These are phyloP conservation scores for Triplophysa dalaica DNA, from an alignment of 2,113 vertebrate genomes.

Conservation along the genomic window DNA sequence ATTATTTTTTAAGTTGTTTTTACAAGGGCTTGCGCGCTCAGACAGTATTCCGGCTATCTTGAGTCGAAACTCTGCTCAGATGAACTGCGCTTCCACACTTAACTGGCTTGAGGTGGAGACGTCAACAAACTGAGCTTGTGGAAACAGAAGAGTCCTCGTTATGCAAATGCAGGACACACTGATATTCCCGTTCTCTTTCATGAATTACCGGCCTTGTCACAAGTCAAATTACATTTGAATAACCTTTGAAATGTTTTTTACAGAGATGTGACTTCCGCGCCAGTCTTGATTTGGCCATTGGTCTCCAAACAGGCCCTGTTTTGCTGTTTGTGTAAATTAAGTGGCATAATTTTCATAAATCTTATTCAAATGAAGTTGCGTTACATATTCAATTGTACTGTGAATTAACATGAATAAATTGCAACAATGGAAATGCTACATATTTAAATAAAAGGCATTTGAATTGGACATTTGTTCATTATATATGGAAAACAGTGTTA, in stretches of 20 bases:
- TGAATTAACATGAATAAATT: conserved; percentile 84
- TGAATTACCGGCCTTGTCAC: conserved; percentile 88
- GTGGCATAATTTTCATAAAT: conserved; percentile 86
- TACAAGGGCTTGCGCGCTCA: conserved; percentile 58
- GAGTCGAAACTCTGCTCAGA: conserved; percentile 58
- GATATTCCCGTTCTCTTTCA: conserved; percentile 86
- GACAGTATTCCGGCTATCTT: conserved; percentile 72
- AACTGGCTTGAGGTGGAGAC: conserved; percentile 73
- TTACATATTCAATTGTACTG: conserved; percentile 80
- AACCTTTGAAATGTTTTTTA: conserved; percentile 83
- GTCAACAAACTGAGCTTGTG: conserved; percentile 80
- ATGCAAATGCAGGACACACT: conserved; percentile 83
- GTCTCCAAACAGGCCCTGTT: conserved; percentile 85
- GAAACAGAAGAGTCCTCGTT: conserved; percentile 85
- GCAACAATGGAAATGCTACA: conserved; percentile 76
- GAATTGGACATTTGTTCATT: conserved; percentile 87
- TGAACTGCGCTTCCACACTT: conserved; percentile 74
- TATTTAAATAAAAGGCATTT: conserved; percentile 87
- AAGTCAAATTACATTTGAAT: conserved; percentile 87
- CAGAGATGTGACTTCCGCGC: conserved; percentile 79
- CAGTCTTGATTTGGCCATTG: conserved; percentile 86
- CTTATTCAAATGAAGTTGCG: conserved; percentile 89
- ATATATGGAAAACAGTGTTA: conserved; percentile 88
- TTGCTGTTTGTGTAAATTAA: conserved; percentile 77
- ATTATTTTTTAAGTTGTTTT: conserved; percentile 30